Percentiles rank a stretch among this genome's conserved stretches.
phyloP scores from a whole-genome alignment of 2,797 vertebrate species.

The Onychomys arenicola region DNA sequence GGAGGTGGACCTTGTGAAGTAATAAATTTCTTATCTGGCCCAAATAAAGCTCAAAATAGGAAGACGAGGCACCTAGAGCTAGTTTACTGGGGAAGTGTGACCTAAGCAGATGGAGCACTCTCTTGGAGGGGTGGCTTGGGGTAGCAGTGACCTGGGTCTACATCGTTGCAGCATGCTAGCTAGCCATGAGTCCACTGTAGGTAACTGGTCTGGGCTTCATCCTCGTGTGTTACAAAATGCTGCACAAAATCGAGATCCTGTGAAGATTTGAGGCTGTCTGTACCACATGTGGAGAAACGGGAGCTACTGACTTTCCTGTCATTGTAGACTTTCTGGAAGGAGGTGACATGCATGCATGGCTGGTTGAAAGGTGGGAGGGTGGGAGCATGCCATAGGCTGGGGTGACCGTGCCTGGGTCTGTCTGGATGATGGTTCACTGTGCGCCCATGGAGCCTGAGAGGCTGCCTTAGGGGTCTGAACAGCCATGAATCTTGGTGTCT shows the following conservation, averaged over 20 bases:
- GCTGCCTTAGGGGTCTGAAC: rapidly evolving
- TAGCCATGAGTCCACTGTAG: background rate
- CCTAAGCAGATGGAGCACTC: background rate
- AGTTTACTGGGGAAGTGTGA: background rate
- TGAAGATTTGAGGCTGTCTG: background rate
- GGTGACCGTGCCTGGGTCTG: background rate
- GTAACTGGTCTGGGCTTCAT: background rate
- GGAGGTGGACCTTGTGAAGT: background rate
- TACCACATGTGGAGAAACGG: background rate
- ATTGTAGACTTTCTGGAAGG: background rate
- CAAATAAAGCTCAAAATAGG: background rate
- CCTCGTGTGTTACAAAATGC: background rate
- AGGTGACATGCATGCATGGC: background rate
- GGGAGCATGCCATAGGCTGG: rapidly evolving
- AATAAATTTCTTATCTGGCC: constrained; percentile 1
- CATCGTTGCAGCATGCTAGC: background rate
- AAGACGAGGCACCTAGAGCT: background rate
- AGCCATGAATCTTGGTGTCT: background rate
- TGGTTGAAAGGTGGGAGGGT: background rate
- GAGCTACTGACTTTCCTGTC: background rate
- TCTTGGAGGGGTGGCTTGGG: background rate
- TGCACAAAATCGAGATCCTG: background rate
- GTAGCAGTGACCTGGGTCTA: background rate
- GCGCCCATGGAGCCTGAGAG: rapidly evolving
- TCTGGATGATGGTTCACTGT: background rate